Base-by-base conservation (phyloP, 2,888 invertebrate genomes). In the Drosophila seclusa region DNA sequence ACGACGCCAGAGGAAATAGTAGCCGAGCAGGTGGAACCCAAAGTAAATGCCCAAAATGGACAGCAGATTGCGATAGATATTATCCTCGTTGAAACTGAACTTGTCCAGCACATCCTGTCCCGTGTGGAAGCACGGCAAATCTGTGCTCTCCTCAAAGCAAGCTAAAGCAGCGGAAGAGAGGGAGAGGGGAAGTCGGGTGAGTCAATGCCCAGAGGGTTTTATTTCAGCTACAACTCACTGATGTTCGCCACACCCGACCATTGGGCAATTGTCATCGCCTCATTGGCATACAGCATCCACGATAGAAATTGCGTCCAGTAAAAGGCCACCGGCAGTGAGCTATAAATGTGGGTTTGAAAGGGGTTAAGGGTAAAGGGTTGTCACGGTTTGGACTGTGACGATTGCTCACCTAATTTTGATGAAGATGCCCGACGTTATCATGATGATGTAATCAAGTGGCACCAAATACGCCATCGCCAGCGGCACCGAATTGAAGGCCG, bases 361-460 rank as follows among this genome's bases (percentile, higher is more conserved):
- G 29, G 45, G 65, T 65, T 24, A 31, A 4, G 4, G 10, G 18
- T 21, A 2, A 48, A 27, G 34, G 27, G 13, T 21, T 18, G 11
- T 31, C 21, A 2, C 45, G 1, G 16, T 0, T 45, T 24, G 24
- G 24, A 8, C 24, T 45, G 45, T 24, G 6, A 16, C 27, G 27
- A 29, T 31, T 42, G 67, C 80, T 83, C 94, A 97, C 97, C 96
- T 96, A 76, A 98, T 94, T 93, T 96, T 96, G 55, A 97, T 94
- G 91, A 98, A 97, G 48, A 97, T 94, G 31, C 98, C 98, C 60
- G 97, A 97, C 2, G 97, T 97, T 82, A 97, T 95, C 97, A 98
- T 97, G 67, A 97, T 94, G 13, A 96, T 94, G 88, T 97, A 97
- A 93, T 98, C 97, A 87, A 98, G 96, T 0, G 98, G 97, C 73